A percentile compares a stretch with the other conserved stretches of the same genome.
Evolutionary conservation across 1,140 invertebrate species (phyloP).

Genomic region (Agrypnia vestita): DNA sequence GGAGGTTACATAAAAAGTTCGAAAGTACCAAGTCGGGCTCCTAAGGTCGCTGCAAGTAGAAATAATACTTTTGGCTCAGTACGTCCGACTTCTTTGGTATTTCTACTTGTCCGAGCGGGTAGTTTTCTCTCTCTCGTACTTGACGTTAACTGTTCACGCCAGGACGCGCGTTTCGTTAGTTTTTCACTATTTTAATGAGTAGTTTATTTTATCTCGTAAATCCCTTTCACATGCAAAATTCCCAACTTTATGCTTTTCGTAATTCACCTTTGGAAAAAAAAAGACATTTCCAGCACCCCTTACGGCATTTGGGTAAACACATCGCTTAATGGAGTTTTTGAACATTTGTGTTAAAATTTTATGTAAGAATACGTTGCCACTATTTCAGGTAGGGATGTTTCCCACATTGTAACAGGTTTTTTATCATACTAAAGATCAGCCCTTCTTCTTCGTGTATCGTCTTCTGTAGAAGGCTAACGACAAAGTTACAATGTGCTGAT

Average conservation of each 20-base stretch:
- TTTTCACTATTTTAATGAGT: conserved; percentile 47
- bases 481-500: too few species aligned
- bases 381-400: too few species aligned
- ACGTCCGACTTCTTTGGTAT: not conserved
- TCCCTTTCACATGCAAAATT: conserved; percentile 44
- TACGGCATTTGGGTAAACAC: not conserved
- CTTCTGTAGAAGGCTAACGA: too few species aligned
- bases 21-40: too few species aligned
- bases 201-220: conserved; percentile 48
- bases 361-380: too few species aligned
- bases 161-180: conserved; percentile 35
- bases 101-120: not conserved
- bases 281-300: not conserved
- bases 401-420: too few species aligned
- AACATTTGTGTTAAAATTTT: too few species aligned
- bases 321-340: conserved; percentile 1
- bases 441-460: too few species aligned
- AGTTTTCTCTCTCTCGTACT: not conserved
- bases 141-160: conserved; percentile 27
- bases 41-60: too few species aligned
- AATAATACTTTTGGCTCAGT: not conserved
- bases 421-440: too few species aligned
- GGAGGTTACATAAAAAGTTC: too few species aligned
- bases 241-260: conserved; percentile 30
- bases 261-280: conserved; percentile 37